These are phyloP conservation scores for Siniperca scherzeri DNA, from an alignment of 2,797 vertebrate genomes.

Conservation along the genomic window DNA sequence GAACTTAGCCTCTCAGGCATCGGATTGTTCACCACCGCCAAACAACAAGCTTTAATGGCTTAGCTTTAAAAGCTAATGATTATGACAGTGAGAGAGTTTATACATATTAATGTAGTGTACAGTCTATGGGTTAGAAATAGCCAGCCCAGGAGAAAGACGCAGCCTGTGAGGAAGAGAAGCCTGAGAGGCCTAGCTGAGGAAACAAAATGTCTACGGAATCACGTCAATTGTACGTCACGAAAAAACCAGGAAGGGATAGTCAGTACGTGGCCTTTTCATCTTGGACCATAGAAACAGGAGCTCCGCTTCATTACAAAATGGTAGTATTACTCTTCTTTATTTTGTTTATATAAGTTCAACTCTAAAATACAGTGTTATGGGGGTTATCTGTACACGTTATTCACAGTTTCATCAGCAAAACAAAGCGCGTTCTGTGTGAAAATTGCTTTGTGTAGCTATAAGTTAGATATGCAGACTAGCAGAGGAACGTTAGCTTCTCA, in stretches of 20 bases:
- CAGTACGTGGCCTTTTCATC: conserved; percentile 83
- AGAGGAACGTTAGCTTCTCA: conserved; percentile 1
- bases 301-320: conserved; percentile 66
- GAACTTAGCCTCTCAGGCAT: not conserved
- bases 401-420: not conserved
- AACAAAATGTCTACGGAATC: accelerated
- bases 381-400: not conserved
- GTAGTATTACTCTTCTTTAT: conserved; percentile 43
- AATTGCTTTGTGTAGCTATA: not conserved
- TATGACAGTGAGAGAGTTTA: not conserved
- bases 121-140: accelerated
- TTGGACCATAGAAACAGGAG: conserved; percentile 39
- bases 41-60: not conserved
- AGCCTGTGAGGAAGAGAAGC: not conserved
- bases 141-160: not conserved
- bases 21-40: accelerated
- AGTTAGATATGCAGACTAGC: not conserved
- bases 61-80: not conserved
- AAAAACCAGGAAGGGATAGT: conserved; percentile 69
- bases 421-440: not conserved
- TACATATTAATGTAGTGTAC: not conserved
- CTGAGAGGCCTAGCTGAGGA: conserved; percentile 38
- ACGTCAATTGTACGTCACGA: conserved; percentile 50
- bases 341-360: not conserved
- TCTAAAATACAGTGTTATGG: accelerated